Base-by-base conservation (phyloP, 64 coral and sea anemone species). In the Stylophora pistillata region DNA sequence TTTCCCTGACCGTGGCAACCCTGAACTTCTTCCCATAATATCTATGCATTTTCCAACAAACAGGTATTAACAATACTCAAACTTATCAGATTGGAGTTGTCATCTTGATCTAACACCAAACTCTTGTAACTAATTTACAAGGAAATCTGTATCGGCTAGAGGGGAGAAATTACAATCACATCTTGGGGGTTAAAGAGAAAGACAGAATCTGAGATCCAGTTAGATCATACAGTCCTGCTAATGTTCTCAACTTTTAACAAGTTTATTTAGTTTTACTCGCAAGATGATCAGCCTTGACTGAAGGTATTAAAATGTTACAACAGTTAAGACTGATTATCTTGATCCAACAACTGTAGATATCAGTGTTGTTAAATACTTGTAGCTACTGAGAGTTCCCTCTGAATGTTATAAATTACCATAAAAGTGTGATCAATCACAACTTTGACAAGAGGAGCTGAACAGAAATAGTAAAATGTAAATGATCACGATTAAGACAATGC, bases 1-100 rank as follows among this genome's bases (percentile, higher is more conserved):
- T 73, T 86, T 86, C 83, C 83, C 83, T 72, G 83, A 86, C 83
- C 65, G 68, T 86, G 83, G 83, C 68, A 86, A 72, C 83, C 83
- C 83, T 71, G n/a, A n/a, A n/a, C n/a, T n/a, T n/a, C n/a, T n/a
- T 47, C 37, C 3, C 7, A 47, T 47, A 47, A 47, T 47, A 47
- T 47, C 37, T 7, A 47, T 0, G 7, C 37, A 47, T 47, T 47
- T 4, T 47, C 37, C 37, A 4, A 4, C 37, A 47, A 47, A 47
- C 37, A 47, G 37, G 37, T 47, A 47, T 4, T 0, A 7, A 47
- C 3, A 47, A 47, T 47, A 47, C 37, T 47, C 37, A 47, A 47
- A 47, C 37, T 47, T 3, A 47, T 47, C 37, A 47, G 37, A 7
- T 47, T 4, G 37, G 7, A 47, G 37, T 47, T 47, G 37, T 47